A percentile compares a stretch with the other conserved stretches of the same genome.
phyloP scores from a whole-genome alignment of 2,113 vertebrate species.

The Hippoglossus stenolepis region DNA sequence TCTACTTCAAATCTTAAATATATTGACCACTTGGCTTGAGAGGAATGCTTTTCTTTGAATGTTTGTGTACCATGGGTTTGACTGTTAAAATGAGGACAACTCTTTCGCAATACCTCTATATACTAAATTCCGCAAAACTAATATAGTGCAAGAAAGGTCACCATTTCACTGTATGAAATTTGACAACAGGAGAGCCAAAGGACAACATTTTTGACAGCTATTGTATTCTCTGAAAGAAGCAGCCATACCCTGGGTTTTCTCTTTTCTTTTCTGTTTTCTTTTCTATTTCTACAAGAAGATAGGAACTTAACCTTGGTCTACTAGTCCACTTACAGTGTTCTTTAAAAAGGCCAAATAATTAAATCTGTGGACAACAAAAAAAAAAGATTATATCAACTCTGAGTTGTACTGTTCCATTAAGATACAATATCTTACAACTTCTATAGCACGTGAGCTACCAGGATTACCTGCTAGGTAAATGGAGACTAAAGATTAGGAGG shows the following conservation, averaged over 20 bases:
- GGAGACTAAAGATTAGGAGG: background rate
- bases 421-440: background rate
- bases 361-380: background rate
- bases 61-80: slow-evolving; percentile 36
- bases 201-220: background rate
- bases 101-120: slow-evolving; percentile 41
- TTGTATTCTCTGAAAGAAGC: background rate
- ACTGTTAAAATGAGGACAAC: slow-evolving; percentile 60
- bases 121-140: background rate
- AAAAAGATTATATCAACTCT: background rate
- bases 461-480: background rate
- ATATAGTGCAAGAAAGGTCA: background rate
- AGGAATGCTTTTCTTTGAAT: slow-evolving; percentile 42
- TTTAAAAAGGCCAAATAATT: slow-evolving; percentile 1
- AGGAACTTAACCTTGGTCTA: background rate
- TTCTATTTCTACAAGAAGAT: background rate
- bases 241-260: background rate
- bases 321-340: slow-evolving; percentile 1
- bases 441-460: background rate
- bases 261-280: background rate
- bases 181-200: slow-evolving; percentile 5
- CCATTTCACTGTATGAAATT: slow-evolving; percentile 1
- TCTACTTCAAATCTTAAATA: slow-evolving; percentile 2
- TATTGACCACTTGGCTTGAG: slow-evolving; percentile 8
- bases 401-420: background rate